Evolutionary conservation across 1,140 invertebrate species (phyloP).

Genomic region (Atta texana): DNA sequence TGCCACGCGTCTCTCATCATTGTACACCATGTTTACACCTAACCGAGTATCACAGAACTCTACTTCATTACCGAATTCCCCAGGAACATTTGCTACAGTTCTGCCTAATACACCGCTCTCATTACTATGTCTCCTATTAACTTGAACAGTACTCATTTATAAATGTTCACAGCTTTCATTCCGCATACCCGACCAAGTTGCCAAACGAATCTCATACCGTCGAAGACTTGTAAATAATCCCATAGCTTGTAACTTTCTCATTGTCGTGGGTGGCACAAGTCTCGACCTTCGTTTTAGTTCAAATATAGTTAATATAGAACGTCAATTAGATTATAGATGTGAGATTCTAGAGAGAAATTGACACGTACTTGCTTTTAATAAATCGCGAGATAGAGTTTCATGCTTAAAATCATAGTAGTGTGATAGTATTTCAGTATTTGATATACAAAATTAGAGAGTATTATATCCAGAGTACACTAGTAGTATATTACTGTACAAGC

Average conservation of each 20-base stretch:
- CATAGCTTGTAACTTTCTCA: conserved; percentile 52
- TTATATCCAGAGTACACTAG: conserved; percentile 23
- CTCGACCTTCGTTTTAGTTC: conserved; percentile 46
- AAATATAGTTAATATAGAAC: conserved; percentile 24
- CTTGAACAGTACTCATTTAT: conserved; percentile 56
- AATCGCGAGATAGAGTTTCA: conserved; percentile 21
- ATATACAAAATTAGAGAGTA: conserved; percentile 5
- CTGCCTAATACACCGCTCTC: conserved; percentile 81
- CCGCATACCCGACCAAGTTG: conserved; percentile 3
- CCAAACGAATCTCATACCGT: conserved; percentile 40
- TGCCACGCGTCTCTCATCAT: conserved; percentile 38
- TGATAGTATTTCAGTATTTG: conserved; percentile 32
- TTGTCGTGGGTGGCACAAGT: conserved; percentile 55
- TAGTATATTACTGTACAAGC: conserved; percentile 41
- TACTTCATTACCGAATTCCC: conserved; percentile 47
- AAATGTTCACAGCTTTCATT: conserved; percentile 53
- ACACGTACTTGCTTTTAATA: conserved; percentile 25
- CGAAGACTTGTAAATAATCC: conserved; percentile 61
- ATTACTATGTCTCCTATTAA: conserved; percentile 74
- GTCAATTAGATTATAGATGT: conserved; percentile 24
- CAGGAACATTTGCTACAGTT: conserved; percentile 71
- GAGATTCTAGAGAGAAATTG: conserved; percentile 22
- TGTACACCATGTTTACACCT: conserved; percentile 44
- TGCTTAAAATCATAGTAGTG: conserved; percentile 41
- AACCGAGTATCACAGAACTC: conserved; percentile 47